Percentiles rank a stretch among this genome's conserved stretches.
These are phyloP conservation scores for Xestoiulus laeticollis DNA, from an alignment of 2,888 invertebrate species.

Conservation along the genomic window DNA sequence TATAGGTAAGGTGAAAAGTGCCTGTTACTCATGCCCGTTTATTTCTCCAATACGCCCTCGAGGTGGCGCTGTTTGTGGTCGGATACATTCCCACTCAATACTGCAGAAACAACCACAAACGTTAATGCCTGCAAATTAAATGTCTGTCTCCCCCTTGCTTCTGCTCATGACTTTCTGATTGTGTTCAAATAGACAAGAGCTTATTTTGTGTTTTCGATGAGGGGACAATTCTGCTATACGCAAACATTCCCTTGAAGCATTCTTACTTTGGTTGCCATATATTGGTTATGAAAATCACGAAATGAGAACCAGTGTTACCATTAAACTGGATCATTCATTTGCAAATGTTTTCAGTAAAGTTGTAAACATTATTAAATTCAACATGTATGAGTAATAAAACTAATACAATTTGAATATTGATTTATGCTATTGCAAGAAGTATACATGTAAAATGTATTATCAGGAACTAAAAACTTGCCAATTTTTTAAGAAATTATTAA, in stretches of 20 bases:
- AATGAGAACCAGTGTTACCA: too few relatives aligned
- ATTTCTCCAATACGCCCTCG: neutral
- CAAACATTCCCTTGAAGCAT: neutral
- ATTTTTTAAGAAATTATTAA: too few relatives aligned
- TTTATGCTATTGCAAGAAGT: too few relatives aligned
- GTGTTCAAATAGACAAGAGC: neutral
- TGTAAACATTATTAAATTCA: too few relatives aligned
- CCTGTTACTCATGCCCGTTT: neutral
- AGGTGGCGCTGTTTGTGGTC: neutral
- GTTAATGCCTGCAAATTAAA: neutral
- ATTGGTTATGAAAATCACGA: too few relatives aligned
- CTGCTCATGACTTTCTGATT: neutral
- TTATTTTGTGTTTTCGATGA: neutral
- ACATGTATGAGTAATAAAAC: too few relatives aligned
- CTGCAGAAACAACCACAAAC: neutral
- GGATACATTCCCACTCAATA: neutral
- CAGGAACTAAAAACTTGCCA: too few relatives aligned
- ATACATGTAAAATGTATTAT: too few relatives aligned
- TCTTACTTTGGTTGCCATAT: too few relatives aligned
- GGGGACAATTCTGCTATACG: neutral
- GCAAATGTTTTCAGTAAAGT: too few relatives aligned
- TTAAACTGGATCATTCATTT: too few relatives aligned
- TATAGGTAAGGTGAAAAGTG: neutral
- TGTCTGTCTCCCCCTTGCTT: neutral
- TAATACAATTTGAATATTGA: too few relatives aligned